Base-by-base conservation (phyloP, 2,888 invertebrate genomes). In the Lepas anatifera region DNA sequence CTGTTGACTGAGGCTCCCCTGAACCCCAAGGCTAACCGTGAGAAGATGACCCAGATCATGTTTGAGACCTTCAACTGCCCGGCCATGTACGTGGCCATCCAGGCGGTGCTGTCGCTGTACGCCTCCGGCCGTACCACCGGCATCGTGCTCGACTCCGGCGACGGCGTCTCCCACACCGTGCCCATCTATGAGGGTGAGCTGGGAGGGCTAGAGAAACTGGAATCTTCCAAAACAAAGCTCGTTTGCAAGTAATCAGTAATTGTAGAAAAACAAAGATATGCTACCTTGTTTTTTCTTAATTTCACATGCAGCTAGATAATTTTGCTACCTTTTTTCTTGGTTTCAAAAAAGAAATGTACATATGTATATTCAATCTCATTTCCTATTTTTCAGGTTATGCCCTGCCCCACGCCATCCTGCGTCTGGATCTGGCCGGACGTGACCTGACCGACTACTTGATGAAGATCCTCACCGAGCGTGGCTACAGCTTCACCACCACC, bases 71-170 rank as follows among this genome's bases (percentile, higher is more conserved):
- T 92, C 86, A 92, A 92, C 85, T 89, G 90, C 68, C 93, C 78
- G 92, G 93, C 92, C 66, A 66, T 66, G 66, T 94, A 93, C 82
- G 92, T 94, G 75, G 92, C 93, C 79, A 93, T 94, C 83, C 93
- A 94, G 83, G 93, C 93, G 77, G 93, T 93, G 76, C 86, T 94
- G 74, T 93, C 93, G 63, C 84, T 94, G 81, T 95, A 94, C 83
- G 94, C 94, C 75, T 93, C 93, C 79, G 94, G 95, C 84, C 91
- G 94, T 87, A 95, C 94, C 83, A 94, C 94, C 80, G 94, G 94
- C 87, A 94, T 94, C 82, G 95, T 95, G 74, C 84, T 95, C 79
- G 95, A 95, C 84, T 93, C 93, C 76, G 95, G 95, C 75, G 95
- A 95, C 83, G 95, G 95, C 83, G 95, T 95, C 75, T 93, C 94